Conservation (phyloP, 1,140 invertebrate species). For the Akabosia matsudoensis region DNA sequence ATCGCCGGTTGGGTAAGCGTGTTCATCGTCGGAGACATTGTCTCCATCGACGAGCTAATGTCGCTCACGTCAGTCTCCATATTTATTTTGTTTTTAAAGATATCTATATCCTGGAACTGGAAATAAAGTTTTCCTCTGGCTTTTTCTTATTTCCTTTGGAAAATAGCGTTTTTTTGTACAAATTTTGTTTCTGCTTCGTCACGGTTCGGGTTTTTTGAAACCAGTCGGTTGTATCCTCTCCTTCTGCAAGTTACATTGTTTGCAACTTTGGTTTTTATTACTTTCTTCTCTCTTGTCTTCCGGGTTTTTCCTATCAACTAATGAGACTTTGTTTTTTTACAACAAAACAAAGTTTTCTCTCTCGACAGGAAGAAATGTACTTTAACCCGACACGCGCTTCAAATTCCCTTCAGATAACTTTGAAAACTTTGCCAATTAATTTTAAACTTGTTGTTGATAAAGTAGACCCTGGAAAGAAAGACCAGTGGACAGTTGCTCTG, state of each 20-base stretch:
- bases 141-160: not conserved
- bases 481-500: too few relatives aligned
- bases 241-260: too few relatives aligned
- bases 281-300: not conserved
- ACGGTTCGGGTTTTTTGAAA: not conserved
- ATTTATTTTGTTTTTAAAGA: not conserved
- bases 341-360: not conserved
- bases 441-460: too few relatives aligned
- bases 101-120: too few relatives aligned
- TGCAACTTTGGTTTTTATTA: not conserved
- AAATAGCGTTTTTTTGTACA: not conserved
- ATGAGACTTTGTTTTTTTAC: not conserved
- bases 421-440: too few relatives aligned
- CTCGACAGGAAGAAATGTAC: too few relatives aligned
- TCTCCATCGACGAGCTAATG: not conserved
- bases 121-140: too few relatives aligned
- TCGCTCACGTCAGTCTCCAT: conserved; percentile 18
- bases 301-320: not conserved
- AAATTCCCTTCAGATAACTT: too few relatives aligned
- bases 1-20: conserved; percentile 23
- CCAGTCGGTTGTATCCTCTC: not conserved
- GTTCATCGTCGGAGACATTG: not conserved
- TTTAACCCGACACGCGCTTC: too few relatives aligned
- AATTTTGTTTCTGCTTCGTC: not conserved
- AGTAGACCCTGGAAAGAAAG: too few relatives aligned